Evolutionary conservation across 1,140 invertebrate species (phyloP).

Genomic region (Frieseomelitta varia): DNA sequence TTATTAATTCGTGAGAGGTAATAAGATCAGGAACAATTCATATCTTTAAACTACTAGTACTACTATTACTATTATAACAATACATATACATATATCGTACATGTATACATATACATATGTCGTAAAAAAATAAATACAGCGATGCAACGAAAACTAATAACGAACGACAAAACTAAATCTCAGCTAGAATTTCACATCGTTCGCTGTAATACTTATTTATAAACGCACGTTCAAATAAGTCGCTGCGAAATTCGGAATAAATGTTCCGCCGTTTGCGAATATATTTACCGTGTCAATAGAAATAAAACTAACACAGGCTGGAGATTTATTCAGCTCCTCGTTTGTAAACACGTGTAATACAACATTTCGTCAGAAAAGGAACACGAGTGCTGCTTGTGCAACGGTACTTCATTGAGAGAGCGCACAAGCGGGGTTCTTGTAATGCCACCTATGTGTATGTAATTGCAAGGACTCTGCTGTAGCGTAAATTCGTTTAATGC

Average conservation of each 20-base stretch:
- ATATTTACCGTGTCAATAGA: conserved; percentile 18
- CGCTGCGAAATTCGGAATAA: not conserved
- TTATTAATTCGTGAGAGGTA: too few species aligned
- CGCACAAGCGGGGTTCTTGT: conserved; percentile 34
- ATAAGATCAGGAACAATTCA: too few species aligned
- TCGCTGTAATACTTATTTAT: not conserved
- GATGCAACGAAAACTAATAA: not conserved
- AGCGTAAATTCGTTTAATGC: conserved; percentile 49
- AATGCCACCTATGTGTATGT: conserved; percentile 30
- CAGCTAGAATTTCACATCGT: not conserved
- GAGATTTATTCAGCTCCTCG: conserved; percentile 25
- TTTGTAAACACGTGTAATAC: conserved; percentile 37
- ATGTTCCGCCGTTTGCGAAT: not conserved
- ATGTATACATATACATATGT: too few species aligned
- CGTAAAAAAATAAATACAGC: not conserved
- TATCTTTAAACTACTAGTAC: too few species aligned
- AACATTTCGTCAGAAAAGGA: conserved; percentile 38
- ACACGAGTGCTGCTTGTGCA: conserved; percentile 4
- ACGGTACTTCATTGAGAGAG: conserved; percentile 37
- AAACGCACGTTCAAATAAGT: not conserved
- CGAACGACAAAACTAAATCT: not conserved
- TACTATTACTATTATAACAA: too few species aligned
- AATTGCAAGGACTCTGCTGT: conserved; percentile 46
- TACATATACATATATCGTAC: too few species aligned
- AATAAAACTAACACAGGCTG: conserved; percentile 26